These are phyloP conservation scores for Hyposoter didymator DNA, from an alignment of 2,888 invertebrate species.

Conservation along the genomic window DNA sequence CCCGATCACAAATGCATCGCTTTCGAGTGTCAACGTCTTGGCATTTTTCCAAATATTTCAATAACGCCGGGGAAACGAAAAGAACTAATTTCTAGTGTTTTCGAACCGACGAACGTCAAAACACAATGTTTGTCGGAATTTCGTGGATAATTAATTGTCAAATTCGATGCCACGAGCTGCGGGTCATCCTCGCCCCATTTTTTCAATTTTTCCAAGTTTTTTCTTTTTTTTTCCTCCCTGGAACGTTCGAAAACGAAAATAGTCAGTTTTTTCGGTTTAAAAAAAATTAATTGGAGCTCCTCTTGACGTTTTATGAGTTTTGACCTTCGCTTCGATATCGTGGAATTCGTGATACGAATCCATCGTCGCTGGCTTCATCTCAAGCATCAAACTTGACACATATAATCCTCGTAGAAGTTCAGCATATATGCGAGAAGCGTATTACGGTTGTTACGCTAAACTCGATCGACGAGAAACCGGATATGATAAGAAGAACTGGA, in stretches of 20 bases:
- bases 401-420: neutral
- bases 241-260: neutral
- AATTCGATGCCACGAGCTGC: too few species aligned
- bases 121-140: too few species aligned
- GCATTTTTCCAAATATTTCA: neutral
- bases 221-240: neutral
- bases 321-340: neutral
- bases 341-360: neutral
- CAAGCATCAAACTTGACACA: too few species aligned
- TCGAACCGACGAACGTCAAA: too few species aligned
- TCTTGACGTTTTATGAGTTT: neutral
- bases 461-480: slow-evolving; percentile 25
- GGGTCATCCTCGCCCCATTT: too few species aligned
- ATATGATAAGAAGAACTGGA: slow-evolving; percentile 38
- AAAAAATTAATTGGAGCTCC: neutral
- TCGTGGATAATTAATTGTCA: too few species aligned
- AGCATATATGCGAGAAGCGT: too few species aligned
- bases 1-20: neutral
- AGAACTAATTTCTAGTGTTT: neutral
- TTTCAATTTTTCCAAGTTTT: neutral
- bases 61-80: neutral
- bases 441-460: neutral
- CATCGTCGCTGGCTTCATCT: too few species aligned
- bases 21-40: neutral
- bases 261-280: neutral